Evolutionary conservation across 2,113 vertebrate genomes (phyloP).

Genomic region (Lycaon pictus): DNA sequence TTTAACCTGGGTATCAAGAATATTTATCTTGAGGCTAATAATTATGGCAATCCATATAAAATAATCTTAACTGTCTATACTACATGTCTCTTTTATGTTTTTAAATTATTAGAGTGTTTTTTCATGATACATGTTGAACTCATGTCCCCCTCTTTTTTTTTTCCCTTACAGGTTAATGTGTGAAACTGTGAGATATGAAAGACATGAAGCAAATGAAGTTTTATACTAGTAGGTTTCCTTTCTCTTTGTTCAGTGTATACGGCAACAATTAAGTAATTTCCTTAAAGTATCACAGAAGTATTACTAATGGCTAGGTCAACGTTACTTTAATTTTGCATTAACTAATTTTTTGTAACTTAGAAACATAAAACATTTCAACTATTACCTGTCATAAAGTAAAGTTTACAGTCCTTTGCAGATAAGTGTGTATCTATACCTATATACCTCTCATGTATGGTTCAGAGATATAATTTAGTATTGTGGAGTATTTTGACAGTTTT

Average conservation of each 20-base stretch:
- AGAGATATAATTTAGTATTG: not conserved
- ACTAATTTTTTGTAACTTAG: slow-evolving; percentile 21
- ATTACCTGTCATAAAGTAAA: slow-evolving; percentile 11
- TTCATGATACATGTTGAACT: not conserved
- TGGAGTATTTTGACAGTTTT: not conserved
- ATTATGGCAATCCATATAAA: not conserved
- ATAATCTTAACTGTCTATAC: slow-evolving; percentile 33
- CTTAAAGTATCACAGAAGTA: not conserved
- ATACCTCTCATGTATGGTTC: not conserved
- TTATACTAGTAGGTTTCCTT: slow-evolving; percentile 96
- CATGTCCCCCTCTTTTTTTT: slow-evolving; percentile 75
- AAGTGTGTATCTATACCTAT: not conserved
- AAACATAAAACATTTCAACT: not conserved
- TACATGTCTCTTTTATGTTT: not conserved
- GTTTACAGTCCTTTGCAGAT: slow-evolving; percentile 3
- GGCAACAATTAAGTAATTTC: slow-evolving; percentile 10
- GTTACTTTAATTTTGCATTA: not conserved
- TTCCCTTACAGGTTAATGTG: slow-evolving; percentile 96
- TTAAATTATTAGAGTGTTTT: not conserved
- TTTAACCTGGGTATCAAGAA: not conserved
- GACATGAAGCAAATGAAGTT: slow-evolving; percentile 98
- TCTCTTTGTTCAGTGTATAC: not conserved
- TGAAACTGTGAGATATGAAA: slow-evolving; percentile 97
- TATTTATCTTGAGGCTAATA: not conserved
- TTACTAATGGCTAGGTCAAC: not conserved